Percentiles rank a stretch among this genome's conserved stretches.
Conservation (phyloP, 2,888 invertebrate species). For the Drosophila seclusa region DNA sequence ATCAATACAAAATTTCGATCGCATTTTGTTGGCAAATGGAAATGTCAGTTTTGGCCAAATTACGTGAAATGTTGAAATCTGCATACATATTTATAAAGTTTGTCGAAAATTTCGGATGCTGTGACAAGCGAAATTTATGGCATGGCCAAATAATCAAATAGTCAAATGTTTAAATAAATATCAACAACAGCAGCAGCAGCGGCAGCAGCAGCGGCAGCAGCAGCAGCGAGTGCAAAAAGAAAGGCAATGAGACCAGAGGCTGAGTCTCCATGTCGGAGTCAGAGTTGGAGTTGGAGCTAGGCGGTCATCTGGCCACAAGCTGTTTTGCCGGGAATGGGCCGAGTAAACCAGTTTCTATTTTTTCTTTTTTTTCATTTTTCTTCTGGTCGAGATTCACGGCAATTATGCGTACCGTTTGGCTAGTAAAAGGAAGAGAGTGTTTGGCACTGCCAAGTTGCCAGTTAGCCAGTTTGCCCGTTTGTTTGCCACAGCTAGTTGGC, state of each 20-base stretch:
- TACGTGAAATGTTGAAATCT: constrained; percentile 11
- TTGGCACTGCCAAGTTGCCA: constrained; percentile 51
- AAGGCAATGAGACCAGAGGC: constrained; percentile 37
- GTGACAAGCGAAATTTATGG: constrained; percentile 28
- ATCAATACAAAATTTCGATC: constrained; percentile 41
- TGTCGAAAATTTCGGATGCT: constrained; percentile 13
- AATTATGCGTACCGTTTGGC: constrained; percentile 74
- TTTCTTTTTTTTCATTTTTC: constrained; percentile 13
- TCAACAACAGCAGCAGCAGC: constrained; percentile 2
- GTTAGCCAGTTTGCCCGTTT: constrained; percentile 11
- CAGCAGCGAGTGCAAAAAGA: constrained; percentile 52
- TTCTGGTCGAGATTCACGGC: constrained; percentile 72
- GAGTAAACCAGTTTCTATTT: constrained; percentile 50
- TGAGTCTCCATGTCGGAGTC: constrained; percentile 1
- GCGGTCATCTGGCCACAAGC: constrained; percentile 42
- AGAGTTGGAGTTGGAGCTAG: constrained; percentile 13
- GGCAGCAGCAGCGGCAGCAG: constrained; percentile 10
- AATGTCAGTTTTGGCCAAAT: constrained; percentile 18
- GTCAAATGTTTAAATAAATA: constrained; percentile 48
- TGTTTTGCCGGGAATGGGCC: constrained; percentile 30
- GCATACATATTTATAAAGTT: constrained; percentile 5
- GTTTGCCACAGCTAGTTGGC: constrained; percentile 25
- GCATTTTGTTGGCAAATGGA: constrained; percentile 38
- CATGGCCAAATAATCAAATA: constrained; percentile 50
- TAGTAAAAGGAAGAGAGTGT: constrained; percentile 80